Evolutionary conservation across 2,888 invertebrate species (phyloP).

Genomic region (Hesperia comma): DNA sequence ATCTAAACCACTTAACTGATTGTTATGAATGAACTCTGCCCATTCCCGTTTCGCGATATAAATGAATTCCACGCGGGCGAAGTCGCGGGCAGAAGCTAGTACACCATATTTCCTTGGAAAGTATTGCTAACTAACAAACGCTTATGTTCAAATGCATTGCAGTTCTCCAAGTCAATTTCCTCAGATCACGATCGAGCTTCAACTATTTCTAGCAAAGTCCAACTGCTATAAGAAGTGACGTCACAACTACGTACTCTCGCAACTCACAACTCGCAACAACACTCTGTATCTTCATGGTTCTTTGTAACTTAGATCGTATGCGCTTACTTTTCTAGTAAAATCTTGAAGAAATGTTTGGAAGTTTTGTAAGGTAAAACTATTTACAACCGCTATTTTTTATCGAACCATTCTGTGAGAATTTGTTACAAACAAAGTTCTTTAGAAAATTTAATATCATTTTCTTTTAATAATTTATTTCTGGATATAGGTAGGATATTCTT

Average conservation of each 20-base stretch:
- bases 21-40: too few relatives aligned
- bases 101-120: neutral
- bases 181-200: constrained; percentile 2
- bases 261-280: constrained; percentile 4
- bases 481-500: too few relatives aligned
- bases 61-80: too few relatives aligned
- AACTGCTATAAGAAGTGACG: neutral
- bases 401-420: neutral
- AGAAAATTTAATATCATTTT: too few relatives aligned
- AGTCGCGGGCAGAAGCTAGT: too few relatives aligned
- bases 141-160: constrained; percentile 3
- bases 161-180: constrained; percentile 10
- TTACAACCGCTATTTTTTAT: neutral
- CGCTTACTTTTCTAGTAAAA: constrained; percentile 6
- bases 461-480: too few relatives aligned
- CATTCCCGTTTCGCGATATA: too few relatives aligned
- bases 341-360: neutral
- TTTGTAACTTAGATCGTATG: constrained; percentile 8
- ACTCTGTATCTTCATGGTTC: constrained; percentile 2
- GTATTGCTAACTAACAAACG: neutral
- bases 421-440: neutral
- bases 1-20: too few relatives aligned
- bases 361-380: constrained; percentile 1
- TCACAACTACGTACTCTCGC: constrained; percentile 5
- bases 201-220: constrained; percentile 1